Percentiles rank a stretch among this genome's conserved stretches.
Evolutionary conservation across 2,113 vertebrate species (phyloP).

Genomic region (Barnardius zonarius): DNA sequence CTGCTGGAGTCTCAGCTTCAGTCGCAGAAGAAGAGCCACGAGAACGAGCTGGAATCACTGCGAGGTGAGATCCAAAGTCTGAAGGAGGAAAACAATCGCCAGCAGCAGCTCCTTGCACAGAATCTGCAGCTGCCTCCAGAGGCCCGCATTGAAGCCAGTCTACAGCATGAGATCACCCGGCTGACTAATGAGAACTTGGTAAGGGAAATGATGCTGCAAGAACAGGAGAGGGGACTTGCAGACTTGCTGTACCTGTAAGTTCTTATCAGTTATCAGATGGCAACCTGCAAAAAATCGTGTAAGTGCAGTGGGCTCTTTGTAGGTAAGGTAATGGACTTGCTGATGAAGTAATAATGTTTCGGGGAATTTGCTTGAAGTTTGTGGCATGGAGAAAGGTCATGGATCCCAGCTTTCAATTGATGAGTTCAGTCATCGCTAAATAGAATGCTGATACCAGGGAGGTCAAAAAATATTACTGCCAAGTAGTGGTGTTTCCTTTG

Average conservation of each 20-base stretch:
- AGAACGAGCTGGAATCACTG: constrained; percentile 85
- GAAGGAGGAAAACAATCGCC: constrained; percentile 95
- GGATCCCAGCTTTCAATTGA: not conserved
- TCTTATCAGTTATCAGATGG: not conserved
- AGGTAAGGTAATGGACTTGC: not conserved
- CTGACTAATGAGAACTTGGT: constrained; percentile 98
- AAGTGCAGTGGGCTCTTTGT: not conserved
- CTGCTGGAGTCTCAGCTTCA: constrained; percentile 94
- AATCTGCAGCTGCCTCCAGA: constrained; percentile 96
- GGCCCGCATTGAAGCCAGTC: constrained; percentile 94
- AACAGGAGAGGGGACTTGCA: accelerated
- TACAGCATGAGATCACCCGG: constrained; percentile 97
- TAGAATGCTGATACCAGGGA: not conserved
- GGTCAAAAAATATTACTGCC: not conserved
- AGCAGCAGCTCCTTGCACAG: constrained; percentile 96
- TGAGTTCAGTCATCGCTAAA: not conserved
- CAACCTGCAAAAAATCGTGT: not conserved
- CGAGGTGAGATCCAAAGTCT: constrained; percentile 92
- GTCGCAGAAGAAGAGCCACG: constrained; percentile 87
- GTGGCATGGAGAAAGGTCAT: not conserved
- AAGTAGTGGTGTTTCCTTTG: not conserved
- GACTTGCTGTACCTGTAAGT: not conserved
- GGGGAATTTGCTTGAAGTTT: not conserved
- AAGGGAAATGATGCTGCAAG: not conserved
- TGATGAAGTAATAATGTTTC: not conserved